Evolutionary conservation across 2,888 invertebrate genomes (phyloP).

Genomic region (Drosophila subquinaria): DNA sequence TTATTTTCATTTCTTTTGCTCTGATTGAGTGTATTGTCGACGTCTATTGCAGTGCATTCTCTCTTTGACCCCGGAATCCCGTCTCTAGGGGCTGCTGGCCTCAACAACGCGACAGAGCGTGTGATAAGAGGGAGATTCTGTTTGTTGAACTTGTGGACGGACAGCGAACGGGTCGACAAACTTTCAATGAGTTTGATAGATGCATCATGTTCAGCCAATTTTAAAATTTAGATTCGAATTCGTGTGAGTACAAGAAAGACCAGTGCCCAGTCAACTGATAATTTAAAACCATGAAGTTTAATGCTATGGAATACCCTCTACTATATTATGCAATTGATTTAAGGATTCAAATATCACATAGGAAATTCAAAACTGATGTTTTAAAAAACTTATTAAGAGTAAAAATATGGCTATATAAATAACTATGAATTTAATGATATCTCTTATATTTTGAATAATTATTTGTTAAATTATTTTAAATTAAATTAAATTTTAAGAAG

Average conservation of each 20-base stretch:
- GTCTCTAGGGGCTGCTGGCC: slow-evolving; percentile 1
- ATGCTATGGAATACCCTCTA: not conserved
- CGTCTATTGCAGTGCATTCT: slow-evolving; percentile 20
- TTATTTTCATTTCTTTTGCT: slow-evolving; percentile 46
- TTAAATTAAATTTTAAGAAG: too few species aligned
- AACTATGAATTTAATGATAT: too few species aligned
- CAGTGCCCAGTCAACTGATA: slow-evolving; percentile 1
- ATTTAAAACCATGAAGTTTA: not conserved
- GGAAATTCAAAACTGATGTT: too few species aligned
- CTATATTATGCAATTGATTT: not conserved
- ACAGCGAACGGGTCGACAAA: slow-evolving; percentile 50
- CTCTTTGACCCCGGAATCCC: not conserved
- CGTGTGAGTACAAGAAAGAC: not conserved
- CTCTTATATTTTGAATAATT: too few species aligned
- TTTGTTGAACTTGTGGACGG: slow-evolving; percentile 35
- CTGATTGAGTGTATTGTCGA: slow-evolving; percentile 59
- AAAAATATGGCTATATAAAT: too few species aligned
- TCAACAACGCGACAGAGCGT: slow-evolving; percentile 7
- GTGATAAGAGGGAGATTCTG: slow-evolving; percentile 34
- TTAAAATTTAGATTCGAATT: slow-evolving; percentile 4
- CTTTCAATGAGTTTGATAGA: slow-evolving; percentile 50
- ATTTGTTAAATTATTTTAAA: too few species aligned
- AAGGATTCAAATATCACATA: not conserved
- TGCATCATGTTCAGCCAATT: slow-evolving; percentile 29
- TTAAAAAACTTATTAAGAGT: too few species aligned